A percentile compares a stretch with the other conserved stretches of the same genome.
Conservation (phyloP, 2,113 vertebrate species). For the Gadus chalcogrammus region DNA sequence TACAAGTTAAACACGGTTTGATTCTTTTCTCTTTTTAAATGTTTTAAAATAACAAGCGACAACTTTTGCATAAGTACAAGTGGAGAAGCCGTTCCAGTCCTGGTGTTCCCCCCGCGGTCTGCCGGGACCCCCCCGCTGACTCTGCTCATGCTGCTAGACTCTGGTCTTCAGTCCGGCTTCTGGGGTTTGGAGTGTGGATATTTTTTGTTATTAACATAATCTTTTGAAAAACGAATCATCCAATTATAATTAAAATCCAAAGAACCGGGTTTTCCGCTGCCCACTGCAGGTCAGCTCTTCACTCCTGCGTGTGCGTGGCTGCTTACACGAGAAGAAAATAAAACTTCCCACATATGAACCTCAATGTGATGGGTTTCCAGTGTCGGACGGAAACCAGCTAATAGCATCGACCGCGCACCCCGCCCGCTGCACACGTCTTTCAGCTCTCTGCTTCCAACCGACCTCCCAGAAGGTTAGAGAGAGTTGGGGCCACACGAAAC, state of each 20-base stretch:
- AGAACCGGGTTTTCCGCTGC: constrained; percentile 20
- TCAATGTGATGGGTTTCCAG: constrained; percentile 34
- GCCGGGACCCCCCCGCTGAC: neutral
- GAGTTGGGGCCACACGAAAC: too few relatives aligned
- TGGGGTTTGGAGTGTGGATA: constrained; percentile 23
- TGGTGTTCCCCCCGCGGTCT: neutral
- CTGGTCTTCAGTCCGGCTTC: constrained; percentile 25
- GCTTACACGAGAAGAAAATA: constrained; percentile 8
- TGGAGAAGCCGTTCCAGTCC: neutral
- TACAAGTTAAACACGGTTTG: too few relatives aligned
- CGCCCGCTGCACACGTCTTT: neutral
- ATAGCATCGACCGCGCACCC: neutral
- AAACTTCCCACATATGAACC: constrained; percentile 17
- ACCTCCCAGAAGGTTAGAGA: too few relatives aligned
- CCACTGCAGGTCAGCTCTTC: constrained; percentile 19
- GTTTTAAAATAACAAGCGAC: too few relatives aligned
- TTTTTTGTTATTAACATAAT: constrained; percentile 10
- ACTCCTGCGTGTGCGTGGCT: constrained; percentile 9
- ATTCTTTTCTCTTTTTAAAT: too few relatives aligned
- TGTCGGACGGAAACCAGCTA: constrained; percentile 36
- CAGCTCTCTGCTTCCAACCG: too few relatives aligned
- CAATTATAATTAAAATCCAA: constrained; percentile 12
- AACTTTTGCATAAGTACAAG: neutral
- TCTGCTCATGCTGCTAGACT: constrained; percentile 13
- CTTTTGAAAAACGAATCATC: constrained; percentile 32